A percentile compares a stretch with the other conserved stretches of the same genome.
Evolutionary conservation across 2,888 invertebrate genomes (phyloP).

Genomic region (Sussaba pulchella): DNA sequence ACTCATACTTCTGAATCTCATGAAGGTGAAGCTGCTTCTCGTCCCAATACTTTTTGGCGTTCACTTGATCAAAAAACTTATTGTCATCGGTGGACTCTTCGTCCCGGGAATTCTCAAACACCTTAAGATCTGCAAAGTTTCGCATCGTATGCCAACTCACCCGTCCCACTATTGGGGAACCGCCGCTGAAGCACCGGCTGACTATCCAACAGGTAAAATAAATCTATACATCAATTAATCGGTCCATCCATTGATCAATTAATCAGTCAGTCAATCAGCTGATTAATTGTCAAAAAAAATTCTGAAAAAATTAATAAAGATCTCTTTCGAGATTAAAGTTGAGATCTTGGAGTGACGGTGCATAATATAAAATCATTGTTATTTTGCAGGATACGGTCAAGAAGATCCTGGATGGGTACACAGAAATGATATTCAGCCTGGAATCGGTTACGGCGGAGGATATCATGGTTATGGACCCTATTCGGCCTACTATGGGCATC

Average conservation of each 20-base stretch:
- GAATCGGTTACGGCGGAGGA: conserved; percentile 59
- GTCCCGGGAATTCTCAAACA: conserved; percentile 87
- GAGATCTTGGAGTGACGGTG: background rate
- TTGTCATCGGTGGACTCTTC: conserved; percentile 87
- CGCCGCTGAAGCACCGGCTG: conserved; percentile 78
- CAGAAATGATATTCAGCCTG: conserved; percentile 76
- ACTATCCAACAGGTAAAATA: conserved; percentile 79
- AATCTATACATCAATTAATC: conserved; percentile 32
- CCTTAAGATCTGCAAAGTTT: conserved; percentile 82
- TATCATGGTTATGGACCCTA: conserved; percentile 71
- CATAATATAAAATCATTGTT: conserved; percentile 27
- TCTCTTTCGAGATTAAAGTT: background rate
- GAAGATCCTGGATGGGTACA: conserved; percentile 80
- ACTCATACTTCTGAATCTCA: conserved; percentile 80
- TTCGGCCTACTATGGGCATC: conserved; percentile 67
- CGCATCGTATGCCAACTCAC: conserved; percentile 68
- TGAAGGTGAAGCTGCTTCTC: conserved; percentile 86
- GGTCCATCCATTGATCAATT: conserved; percentile 32
- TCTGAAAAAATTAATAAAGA: background rate
- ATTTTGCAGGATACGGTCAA: conserved; percentile 77
- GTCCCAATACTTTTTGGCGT: conserved; percentile 88
- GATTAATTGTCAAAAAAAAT: background rate
- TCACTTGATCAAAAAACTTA: conserved; percentile 88
- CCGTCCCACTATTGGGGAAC: conserved; percentile 79
- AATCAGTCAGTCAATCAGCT: background rate